phyloP scores from a whole-genome alignment of 2,113 vertebrate genomes.

The Leucopsar rothschildi region DNA sequence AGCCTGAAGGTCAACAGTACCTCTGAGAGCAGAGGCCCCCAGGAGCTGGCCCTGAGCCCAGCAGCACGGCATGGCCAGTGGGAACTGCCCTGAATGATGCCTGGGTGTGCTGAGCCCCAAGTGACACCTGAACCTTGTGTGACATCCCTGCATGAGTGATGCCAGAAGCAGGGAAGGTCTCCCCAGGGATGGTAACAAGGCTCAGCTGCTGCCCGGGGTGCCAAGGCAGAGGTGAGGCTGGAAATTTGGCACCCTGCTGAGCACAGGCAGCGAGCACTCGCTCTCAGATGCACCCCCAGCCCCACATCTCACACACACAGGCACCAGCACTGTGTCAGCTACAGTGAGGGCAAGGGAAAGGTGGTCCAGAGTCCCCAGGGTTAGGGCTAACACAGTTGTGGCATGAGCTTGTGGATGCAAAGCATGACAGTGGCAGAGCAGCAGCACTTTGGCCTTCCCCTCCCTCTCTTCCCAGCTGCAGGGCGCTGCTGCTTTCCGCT shows the following conservation, averaged over 20 bases:
- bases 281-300: neutral
- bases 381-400: accelerated
- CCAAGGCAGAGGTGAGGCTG: neutral
- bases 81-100: accelerated
- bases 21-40: neutral
- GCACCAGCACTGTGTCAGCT: neutral
- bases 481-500: neutral
- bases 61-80: accelerated
- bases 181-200: neutral
- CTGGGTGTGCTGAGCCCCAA: neutral
- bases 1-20: neutral
- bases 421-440: neutral
- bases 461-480: accelerated
- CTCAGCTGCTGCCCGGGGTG: neutral
- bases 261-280: accelerated
- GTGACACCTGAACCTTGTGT: no score
- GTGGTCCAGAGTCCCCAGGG: no score
- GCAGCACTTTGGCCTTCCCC: no score
- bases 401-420: neutral
- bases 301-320: neutral
- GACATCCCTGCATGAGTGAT: neutral
- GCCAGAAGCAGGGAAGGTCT: neutral
- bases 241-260: accelerated
- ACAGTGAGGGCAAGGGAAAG: neutral
- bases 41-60: neutral